These are phyloP conservation scores for Boleophthalmus pectinirostris DNA, from an alignment of 2,113 vertebrate genomes.

Conservation along the genomic window DNA sequence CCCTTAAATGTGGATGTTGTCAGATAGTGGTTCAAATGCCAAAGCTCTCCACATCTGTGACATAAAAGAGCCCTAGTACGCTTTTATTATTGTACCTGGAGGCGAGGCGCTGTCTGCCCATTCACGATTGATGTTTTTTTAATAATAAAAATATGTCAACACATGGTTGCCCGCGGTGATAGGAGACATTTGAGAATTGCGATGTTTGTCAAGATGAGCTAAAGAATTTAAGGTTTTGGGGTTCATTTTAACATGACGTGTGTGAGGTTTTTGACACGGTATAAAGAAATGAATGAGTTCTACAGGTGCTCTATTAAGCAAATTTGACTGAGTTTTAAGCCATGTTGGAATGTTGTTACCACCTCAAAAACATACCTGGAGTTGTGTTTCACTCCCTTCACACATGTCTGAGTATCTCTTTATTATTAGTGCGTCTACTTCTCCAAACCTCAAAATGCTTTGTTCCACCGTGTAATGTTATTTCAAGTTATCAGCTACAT, in stretches of 20 bases:
- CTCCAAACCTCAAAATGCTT: no score
- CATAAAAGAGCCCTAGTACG: neutral
- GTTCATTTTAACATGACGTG: neutral
- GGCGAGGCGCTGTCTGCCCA: slow-evolving; percentile 15
- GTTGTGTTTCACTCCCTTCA: no score
- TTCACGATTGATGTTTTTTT: slow-evolving; percentile 47
- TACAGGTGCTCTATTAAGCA: no score
- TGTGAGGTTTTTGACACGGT: neutral
- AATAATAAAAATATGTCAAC: slow-evolving; percentile 59
- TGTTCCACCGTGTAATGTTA: no score
- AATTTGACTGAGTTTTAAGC: no score
- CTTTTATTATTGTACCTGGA: slow-evolving; percentile 31
- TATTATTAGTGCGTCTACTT: no score
- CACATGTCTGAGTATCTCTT: no score
- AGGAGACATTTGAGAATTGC: slow-evolving; percentile 15
- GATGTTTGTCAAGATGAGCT: slow-evolving; percentile 13
- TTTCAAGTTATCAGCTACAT: no score
- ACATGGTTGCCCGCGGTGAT: slow-evolving; percentile 37
- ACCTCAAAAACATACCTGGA: no score
- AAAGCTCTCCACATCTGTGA: neutral
- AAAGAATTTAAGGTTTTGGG: slow-evolving; percentile 10
- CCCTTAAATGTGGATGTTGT: slow-evolving; percentile 17
- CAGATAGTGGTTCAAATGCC: slow-evolving; percentile 27
- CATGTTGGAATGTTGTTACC: no score
- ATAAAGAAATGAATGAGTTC: neutral